phyloP scores from a whole-genome alignment of 2,888 invertebrate species.

The Hyles lineata region DNA sequence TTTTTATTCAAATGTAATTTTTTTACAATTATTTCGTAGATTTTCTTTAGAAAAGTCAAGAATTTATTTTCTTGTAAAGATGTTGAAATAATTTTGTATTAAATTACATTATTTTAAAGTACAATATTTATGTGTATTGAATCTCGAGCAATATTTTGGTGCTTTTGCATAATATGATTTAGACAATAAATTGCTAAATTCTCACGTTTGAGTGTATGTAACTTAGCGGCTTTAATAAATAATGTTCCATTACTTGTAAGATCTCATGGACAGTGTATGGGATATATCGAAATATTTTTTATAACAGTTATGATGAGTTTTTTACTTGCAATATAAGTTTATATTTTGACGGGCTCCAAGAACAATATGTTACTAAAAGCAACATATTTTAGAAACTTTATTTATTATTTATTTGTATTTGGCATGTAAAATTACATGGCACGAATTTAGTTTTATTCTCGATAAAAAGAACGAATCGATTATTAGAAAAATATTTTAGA shows the following conservation, averaged over 20 bases:
- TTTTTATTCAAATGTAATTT: neutral
- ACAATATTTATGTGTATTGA: neutral
- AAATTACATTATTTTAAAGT: conserved; percentile 5
- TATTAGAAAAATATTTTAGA: too few species aligned
- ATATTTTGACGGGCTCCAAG: neutral
- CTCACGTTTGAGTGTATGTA: neutral
- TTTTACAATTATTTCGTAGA: neutral
- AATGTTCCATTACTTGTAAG: conserved; percentile 23
- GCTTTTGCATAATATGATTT: conserved; percentile 12
- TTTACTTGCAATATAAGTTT: conserved; percentile 1
- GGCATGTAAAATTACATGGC: too few species aligned
- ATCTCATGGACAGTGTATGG: conserved; percentile 10
- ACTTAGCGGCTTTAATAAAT: conserved; percentile 25
- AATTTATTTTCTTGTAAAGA: neutral
- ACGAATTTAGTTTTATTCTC: too few species aligned
- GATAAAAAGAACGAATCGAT: too few species aligned
- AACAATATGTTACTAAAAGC: too few species aligned
- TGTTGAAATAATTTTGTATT: neutral
- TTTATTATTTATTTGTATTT: too few species aligned
- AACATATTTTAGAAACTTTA: too few species aligned
- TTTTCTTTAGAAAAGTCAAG: neutral
- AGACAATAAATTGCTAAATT: conserved; percentile 26
- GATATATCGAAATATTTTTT: conserved; percentile 19
- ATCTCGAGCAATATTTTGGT: conserved; percentile 28
- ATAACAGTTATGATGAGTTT: neutral